These are phyloP conservation scores for Achroia grisella DNA, from an alignment of 1,140 invertebrate species.

Conservation along the genomic window DNA sequence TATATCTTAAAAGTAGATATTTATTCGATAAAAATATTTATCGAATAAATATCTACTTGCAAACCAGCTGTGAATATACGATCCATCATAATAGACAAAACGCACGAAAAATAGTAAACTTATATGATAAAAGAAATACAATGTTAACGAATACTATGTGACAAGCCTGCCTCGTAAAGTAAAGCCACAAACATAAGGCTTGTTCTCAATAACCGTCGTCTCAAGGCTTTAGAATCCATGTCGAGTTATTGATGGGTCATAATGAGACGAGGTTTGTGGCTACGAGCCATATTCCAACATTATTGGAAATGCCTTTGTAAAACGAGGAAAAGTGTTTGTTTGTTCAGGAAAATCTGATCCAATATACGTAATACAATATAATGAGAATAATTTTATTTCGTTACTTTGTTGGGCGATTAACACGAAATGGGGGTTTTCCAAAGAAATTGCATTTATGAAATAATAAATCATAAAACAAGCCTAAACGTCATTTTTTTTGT, in stretches of 20 bases:
- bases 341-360: constrained; percentile 3
- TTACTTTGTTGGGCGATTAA: no score
- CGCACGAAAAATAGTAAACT: background rate
- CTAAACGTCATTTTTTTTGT: no score
- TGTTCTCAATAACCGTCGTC: constrained; percentile 8
- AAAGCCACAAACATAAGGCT: constrained; percentile 15
- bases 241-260: constrained; percentile 28
- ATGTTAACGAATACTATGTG: constrained; percentile 16
- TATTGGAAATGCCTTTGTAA: background rate
- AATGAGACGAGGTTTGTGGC: constrained; percentile 19
- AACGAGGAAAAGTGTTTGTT: constrained; percentile 14
- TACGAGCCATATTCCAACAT: constrained; percentile 8
- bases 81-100: constrained; percentile 8
- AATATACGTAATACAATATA: background rate
- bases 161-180: constrained; percentile 18
- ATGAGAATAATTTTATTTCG: no score
- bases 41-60: background rate
- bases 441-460: no score
- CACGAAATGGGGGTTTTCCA: no score
- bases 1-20: no score
- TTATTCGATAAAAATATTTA: background rate
- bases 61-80: constrained; percentile 6
- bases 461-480: no score
- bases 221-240: constrained; percentile 18
- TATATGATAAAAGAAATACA: constrained; percentile 20